These are phyloP conservation scores for Crambe crambe DNA, from an alignment of 37 sponge, comb jelly and placozoan species.

Conservation along the genomic window DNA sequence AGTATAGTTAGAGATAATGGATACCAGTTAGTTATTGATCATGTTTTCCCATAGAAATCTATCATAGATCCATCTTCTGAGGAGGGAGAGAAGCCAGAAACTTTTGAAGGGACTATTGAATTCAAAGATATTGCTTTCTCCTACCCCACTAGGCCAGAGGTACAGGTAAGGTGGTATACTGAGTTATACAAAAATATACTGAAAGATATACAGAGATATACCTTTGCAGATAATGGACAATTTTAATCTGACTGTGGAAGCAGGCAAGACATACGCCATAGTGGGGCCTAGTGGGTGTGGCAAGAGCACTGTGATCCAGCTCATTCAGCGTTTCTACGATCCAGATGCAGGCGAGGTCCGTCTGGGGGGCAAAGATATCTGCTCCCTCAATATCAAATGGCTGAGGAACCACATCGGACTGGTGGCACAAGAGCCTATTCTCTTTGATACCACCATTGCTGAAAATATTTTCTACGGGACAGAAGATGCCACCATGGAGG, in stretches of 20 bases:
- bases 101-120: conserved; percentile 57
- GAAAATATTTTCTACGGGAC: conserved; percentile 64
- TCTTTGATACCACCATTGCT: conserved; percentile 89
- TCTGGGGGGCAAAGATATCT: conserved; percentile 73
- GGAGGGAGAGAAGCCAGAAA: conserved; percentile 31
- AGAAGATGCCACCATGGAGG: conserved; percentile 66
- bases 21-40: neutral
- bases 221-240: conserved; percentile 58
- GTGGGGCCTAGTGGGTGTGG: too few species aligned
- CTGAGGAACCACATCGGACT: conserved; percentile 83
- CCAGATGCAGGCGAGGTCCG: too few species aligned
- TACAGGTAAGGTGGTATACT: conserved; percentile 49
- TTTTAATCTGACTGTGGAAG: conserved; percentile 47
- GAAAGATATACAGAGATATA: neutral
- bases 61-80: conserved; percentile 39
- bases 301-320: too few species aligned
- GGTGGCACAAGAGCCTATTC: conserved; percentile 90
- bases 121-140: conserved; percentile 76
- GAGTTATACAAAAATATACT: too few species aligned
- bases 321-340: too few species aligned
- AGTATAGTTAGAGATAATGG: neutral
- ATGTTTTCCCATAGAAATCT: conserved; percentile 15
- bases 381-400: conserved; percentile 78
- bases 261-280: too few species aligned
- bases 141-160: conserved; percentile 84